Percentiles rank a stretch among this genome's conserved stretches.
Evolutionary conservation across 2,113 vertebrate species (phyloP).

Genomic region (Reinhardtius hippoglossoides): DNA sequence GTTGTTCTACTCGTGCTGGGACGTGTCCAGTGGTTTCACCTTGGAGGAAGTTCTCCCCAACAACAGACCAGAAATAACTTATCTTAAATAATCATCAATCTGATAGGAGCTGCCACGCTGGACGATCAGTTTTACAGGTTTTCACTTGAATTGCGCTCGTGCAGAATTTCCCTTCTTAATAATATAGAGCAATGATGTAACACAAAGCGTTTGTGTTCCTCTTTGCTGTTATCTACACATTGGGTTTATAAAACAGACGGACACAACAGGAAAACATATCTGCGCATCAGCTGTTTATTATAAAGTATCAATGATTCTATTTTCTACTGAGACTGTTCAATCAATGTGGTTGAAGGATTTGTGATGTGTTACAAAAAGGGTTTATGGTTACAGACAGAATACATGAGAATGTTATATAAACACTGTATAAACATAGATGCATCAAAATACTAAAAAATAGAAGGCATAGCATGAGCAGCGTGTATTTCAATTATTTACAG

Average conservation of each 20-base stretch:
- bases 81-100: background rate
- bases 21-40: slow-evolving; percentile 34
- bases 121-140: slow-evolving; percentile 5
- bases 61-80: slow-evolving; percentile 39
- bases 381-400: background rate
- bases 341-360: background rate
- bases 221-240: no score
- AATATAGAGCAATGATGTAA: background rate
- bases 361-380: background rate
- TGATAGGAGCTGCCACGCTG: background rate
- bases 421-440: slow-evolving; percentile 22
- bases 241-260: background rate
- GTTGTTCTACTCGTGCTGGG: slow-evolving; percentile 39
- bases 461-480: slow-evolving; percentile 40
- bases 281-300: slow-evolving; percentile 36
- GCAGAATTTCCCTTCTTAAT: slow-evolving; percentile 1
- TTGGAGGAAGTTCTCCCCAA: slow-evolving; percentile 28
- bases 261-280: background rate
- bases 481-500: slow-evolving; percentile 17
- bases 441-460: slow-evolving; percentile 8
- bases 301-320: background rate
- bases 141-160: background rate
- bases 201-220: no score
- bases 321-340: slow-evolving; percentile 17
- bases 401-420: slow-evolving; percentile 17